Percentiles rank a stretch among this genome's conserved stretches.
These are phyloP conservation scores for Mesaphorura yosii DNA, from an alignment of 1,140 invertebrate genomes.

Conservation along the genomic window DNA sequence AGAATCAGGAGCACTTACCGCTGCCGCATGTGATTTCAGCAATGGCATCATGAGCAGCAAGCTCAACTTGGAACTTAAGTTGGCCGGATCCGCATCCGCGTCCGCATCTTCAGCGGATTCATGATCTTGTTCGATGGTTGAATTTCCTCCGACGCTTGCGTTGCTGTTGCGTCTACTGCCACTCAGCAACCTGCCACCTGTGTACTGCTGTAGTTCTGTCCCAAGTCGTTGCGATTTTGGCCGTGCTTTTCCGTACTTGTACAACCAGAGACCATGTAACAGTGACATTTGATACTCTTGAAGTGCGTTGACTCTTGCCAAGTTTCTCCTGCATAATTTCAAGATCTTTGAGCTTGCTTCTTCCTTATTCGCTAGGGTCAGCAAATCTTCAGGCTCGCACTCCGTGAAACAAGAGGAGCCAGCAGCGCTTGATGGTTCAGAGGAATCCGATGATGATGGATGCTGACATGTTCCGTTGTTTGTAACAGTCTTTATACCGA, in stretches of 20 bases:
- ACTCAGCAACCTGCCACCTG: background rate
- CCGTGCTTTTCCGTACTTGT: no score
- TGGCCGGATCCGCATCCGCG: background rate
- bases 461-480: no score
- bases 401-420: background rate
- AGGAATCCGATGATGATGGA: no score
- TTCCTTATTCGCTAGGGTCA: background rate
- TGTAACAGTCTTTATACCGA: background rate
- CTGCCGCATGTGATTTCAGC: background rate
- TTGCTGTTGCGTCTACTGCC: background rate
- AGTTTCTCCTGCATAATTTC: background rate
- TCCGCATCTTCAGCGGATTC: no score
- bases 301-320: no score
- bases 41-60: conserved; percentile 7
- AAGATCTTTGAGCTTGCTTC: background rate
- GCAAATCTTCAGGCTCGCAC: background rate
- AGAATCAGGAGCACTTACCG: background rate
- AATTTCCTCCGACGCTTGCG: background rate
- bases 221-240: background rate
- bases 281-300: no score
- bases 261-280: no score
- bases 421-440: no score
- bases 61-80: conserved; percentile 1
- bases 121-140: background rate
- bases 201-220: background rate